A percentile compares a stretch with the other conserved stretches of the same genome.
Conservation (phyloP, 2,113 vertebrate genomes). For the Tinamus guttatus region DNA sequence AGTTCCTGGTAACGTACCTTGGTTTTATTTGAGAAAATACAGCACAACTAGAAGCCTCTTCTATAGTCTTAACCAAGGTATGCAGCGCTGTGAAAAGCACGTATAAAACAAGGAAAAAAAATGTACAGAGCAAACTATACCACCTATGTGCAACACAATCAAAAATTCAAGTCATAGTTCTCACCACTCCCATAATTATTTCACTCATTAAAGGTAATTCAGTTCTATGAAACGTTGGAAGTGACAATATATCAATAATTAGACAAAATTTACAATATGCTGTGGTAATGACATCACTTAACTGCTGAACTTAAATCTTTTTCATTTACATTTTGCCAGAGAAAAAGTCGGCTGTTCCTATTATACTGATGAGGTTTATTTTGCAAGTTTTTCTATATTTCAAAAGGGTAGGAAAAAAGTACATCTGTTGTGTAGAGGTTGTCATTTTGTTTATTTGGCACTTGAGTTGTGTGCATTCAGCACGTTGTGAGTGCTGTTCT, state of each 20-base stretch:
- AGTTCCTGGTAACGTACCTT: constrained; percentile 57
- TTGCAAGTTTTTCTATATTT: constrained; percentile 77
- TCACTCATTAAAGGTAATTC: constrained; percentile 81
- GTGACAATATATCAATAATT: constrained; percentile 87
- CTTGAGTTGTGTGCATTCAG: constrained; percentile 81
- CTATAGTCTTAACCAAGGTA: constrained; percentile 76
- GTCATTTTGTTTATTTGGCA: constrained; percentile 80
- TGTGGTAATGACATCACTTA: constrained; percentile 86
- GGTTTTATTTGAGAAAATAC: constrained; percentile 72
- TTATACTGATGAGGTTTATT: constrained; percentile 87
- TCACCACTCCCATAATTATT: constrained; percentile 80
- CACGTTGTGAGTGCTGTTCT: constrained; percentile 85
- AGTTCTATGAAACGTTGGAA: constrained; percentile 84
- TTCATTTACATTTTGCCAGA: constrained; percentile 81
- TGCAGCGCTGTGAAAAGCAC: constrained; percentile 87
- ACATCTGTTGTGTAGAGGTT: constrained; percentile 59
- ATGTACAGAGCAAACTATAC: constrained; percentile 86
- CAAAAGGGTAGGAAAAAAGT: constrained; percentile 79
- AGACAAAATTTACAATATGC: constrained; percentile 85
- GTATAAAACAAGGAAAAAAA: constrained; percentile 84
- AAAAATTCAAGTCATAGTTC: constrained; percentile 90
- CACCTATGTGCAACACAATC: constrained; percentile 89
- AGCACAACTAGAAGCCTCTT: constrained; percentile 68
- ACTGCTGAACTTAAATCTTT: constrained; percentile 79
- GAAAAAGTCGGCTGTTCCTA: constrained; percentile 77